Evolutionary conservation across 2,888 invertebrate species (phyloP), one percentile per base, ranked within the genome.

Genomic region (Embidobia sp.): DNA sequence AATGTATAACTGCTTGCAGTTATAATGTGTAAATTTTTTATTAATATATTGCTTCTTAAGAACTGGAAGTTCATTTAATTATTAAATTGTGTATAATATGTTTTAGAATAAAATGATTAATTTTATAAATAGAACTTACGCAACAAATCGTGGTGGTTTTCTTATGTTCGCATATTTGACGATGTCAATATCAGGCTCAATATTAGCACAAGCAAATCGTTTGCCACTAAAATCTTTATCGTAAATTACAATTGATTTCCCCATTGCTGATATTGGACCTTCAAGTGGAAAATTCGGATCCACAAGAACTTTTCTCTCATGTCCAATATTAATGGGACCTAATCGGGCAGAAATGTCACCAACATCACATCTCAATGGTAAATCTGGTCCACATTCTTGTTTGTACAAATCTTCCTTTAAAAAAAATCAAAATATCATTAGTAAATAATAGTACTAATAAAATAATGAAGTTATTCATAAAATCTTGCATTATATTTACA

Each of bases 241-340:
- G 86, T 95, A 93, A 79, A 98, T 93, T 0, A 98, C 95, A 78
- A 98, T 92, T 1, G 97, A 97, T 63, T 95, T 93, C 0, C 97
- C 96, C 87, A 97, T 90, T 1, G 97, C 96, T 2, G 93, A 93
- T 35, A 94, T 93, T 0, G 91, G 90, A 3, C 95, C 94, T 86
- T 96, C 96, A 67, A 98, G 90, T 0, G 98, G 97, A 75, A 98
- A 93, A 91, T 97, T 97, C 0, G 94, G 92, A 90, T 98, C 98
- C 29, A 94, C 93, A 83, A 96, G 94, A 78, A 97, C 93, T 85
- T 93, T 92, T 33, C 96, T 92, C 66, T 93, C 91, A 0, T 93
- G 91, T 1, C 98, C 98, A 26, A 98, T 91, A 83, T 94, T 93
- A 48, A 98, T 95, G 0, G 95, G 93, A 0, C 97, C 97, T 27